Percentiles rank a stretch among this genome's conserved stretches.
These are phyloP conservation scores for Scylla paramamosain DNA, from an alignment of 1,140 invertebrate species.

Conservation along the genomic window DNA sequence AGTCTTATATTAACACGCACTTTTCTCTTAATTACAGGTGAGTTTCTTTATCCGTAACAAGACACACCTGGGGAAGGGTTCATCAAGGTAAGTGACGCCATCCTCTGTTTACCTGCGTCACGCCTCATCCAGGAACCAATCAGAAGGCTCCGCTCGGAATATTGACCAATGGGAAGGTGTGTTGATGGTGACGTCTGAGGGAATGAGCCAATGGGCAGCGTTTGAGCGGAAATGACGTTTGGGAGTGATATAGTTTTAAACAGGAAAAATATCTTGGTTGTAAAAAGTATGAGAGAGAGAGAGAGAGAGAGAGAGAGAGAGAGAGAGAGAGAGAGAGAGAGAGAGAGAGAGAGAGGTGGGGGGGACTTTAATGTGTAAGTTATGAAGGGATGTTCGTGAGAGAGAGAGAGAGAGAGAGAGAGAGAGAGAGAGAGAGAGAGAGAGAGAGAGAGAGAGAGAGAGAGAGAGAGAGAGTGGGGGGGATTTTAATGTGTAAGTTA, in stretches of 20 bases:
- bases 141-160: not conserved
- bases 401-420: not conserved
- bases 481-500: too few relatives aligned
- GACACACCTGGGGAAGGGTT: not conserved
- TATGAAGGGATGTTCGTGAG: too few relatives aligned
- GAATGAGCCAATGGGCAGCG: not conserved
- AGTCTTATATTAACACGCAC: not conserved
- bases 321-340: not conserved
- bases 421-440: conserved; percentile 12
- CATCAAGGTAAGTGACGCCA: not conserved
- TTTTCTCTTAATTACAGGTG: not conserved
- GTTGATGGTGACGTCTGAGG: not conserved
- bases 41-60: not conserved
- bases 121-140: not conserved
- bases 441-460: not conserved
- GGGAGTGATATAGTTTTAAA: too few relatives aligned
- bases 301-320: conserved; percentile 20
- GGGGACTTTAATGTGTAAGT: too few relatives aligned
- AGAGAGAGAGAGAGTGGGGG: too few relatives aligned
- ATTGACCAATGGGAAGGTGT: not conserved
- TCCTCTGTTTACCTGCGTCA: not conserved
- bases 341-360: too few relatives aligned
- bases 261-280: too few relatives aligned
- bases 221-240: not conserved
- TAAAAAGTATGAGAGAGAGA: not conserved